Percentiles rank a stretch among this genome's conserved stretches.
phyloP scores from a whole-genome alignment of 2,888 invertebrate species.

The Clivina fossor region DNA sequence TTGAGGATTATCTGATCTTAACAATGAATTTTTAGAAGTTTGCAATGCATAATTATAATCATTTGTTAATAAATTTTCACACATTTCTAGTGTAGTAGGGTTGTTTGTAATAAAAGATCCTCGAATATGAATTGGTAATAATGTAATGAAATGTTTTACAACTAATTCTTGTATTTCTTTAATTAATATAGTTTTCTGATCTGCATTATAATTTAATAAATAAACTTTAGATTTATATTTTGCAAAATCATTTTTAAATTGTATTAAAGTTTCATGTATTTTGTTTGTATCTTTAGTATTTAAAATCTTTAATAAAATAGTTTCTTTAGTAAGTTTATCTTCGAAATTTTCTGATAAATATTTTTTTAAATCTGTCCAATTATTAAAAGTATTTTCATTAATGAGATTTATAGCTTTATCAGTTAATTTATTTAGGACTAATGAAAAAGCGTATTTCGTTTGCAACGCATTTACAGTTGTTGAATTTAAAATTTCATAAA shows the following conservation, averaged over 20 bases:
- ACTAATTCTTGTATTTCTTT: background rate
- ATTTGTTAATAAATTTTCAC: background rate
- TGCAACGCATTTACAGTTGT: background rate
- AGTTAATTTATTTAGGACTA: slow-evolving; percentile 2
- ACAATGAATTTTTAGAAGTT: background rate
- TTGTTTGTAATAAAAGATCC: background rate
- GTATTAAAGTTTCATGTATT: background rate
- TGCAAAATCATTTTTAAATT: background rate
- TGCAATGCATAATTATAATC: background rate
- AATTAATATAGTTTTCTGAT: background rate
- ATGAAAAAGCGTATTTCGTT: background rate
- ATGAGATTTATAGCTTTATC: no score
- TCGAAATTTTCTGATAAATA: slow-evolving; percentile 3
- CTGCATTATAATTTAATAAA: background rate
- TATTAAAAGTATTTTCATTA: no score
- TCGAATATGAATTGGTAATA: background rate
- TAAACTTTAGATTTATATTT: background rate
- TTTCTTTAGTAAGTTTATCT: background rate
- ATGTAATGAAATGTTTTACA: background rate
- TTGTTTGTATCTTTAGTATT: background rate
- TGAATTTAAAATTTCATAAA: background rate
- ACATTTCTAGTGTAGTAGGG: background rate
- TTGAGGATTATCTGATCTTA: background rate
- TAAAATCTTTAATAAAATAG: background rate
- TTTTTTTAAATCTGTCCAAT: background rate